Percentiles rank a stretch among this genome's conserved stretches.
Evolutionary conservation across 2,113 vertebrate genomes (phyloP).

Genomic region (Heloderma charlesbogerti): DNA sequence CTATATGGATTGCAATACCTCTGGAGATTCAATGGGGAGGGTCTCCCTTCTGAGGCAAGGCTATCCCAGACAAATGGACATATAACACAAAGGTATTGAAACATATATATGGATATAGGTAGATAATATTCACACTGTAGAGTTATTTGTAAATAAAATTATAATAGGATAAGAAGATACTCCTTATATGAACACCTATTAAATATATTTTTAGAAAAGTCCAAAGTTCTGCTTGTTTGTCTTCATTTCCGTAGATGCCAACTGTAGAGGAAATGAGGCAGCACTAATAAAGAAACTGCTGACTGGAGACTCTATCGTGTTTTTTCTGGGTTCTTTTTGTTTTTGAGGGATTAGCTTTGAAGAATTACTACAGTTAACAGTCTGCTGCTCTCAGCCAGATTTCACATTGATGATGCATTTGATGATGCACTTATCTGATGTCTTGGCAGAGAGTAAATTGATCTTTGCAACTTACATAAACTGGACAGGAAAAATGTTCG

Average conservation of each 20-base stretch:
- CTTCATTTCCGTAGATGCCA: constrained; percentile 29
- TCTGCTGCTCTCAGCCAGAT: constrained; percentile 34
- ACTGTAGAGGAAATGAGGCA: constrained; percentile 56
- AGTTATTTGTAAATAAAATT: background rate
- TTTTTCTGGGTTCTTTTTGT: constrained; percentile 61
- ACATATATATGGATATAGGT: background rate
- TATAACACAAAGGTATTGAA: background rate
- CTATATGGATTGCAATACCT: background rate
- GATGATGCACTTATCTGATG: constrained; percentile 27
- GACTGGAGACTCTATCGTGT: constrained; percentile 50
- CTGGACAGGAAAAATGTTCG: background rate
- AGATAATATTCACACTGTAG: background rate
- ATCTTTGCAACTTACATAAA: background rate
- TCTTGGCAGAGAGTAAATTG: background rate
- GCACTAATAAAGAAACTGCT: constrained; percentile 57
- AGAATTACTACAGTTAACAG: constrained; percentile 22
- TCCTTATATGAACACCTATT: background rate
- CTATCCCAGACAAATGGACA: background rate
- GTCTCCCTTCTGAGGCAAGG: background rate
- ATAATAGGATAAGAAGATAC: background rate
- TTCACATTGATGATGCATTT: constrained; percentile 24
- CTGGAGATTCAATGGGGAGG: background rate
- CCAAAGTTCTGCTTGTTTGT: constrained; percentile 30
- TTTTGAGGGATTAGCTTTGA: constrained; percentile 33
- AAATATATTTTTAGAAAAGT: background rate